Evolutionary conservation across 2,797 vertebrate species (phyloP), one percentile per base, ranked within the genome.

Genomic region (Urophycis tenuis): DNA sequence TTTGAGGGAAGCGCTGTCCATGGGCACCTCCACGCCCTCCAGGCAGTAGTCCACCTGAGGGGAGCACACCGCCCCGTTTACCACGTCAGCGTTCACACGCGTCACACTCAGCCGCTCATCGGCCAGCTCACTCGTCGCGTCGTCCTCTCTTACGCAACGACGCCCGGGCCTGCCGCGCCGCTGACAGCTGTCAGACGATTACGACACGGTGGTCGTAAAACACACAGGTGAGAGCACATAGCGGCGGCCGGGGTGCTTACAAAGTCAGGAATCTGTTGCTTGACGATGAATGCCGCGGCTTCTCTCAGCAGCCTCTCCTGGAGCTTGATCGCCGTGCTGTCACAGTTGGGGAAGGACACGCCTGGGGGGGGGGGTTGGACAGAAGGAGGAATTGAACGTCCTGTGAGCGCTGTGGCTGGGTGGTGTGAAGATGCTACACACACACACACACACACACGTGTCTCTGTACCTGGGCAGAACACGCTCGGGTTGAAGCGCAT

Each of bases 401-500:
- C 53, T n/a, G 10, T 25, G n/a, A n/a, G n/a, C n/a, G n/a, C n/a
- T n/a, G n/a, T n/a, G n/a, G n/a, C n/a, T n/a, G n/a, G n/a, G n/a
- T n/a, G n/a, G n/a, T n/a, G n/a, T n/a, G n/a, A n/a, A n/a, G n/a
- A n/a, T n/a, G n/a, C n/a, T n/a, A n/a, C n/a, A n/a, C n/a, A n/a
- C n/a, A n/a, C n/a, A n/a, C n/a, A n/a, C n/a, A n/a, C n/a, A n/a
- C n/a, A n/a, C n/a, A n/a, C n/a, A n/a, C 72, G 67, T 77, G 25
- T 78, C 35, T 29, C 73, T 29, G 0, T 91, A 94, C 94, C 95
- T 92, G 92, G 86, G 36, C 89, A 92, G 79, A 93, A 92, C 71
- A 94, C 41, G 30, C 90, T 92, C 71, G 93, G 90, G 86, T 94
- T 95, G 36, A 95, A 93, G 36, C 93, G 93, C 90, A 95, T 94